These are phyloP conservation scores for Eupsittula cactorum DNA, from an alignment of 2,113 vertebrate species.

Conservation along the genomic window DNA sequence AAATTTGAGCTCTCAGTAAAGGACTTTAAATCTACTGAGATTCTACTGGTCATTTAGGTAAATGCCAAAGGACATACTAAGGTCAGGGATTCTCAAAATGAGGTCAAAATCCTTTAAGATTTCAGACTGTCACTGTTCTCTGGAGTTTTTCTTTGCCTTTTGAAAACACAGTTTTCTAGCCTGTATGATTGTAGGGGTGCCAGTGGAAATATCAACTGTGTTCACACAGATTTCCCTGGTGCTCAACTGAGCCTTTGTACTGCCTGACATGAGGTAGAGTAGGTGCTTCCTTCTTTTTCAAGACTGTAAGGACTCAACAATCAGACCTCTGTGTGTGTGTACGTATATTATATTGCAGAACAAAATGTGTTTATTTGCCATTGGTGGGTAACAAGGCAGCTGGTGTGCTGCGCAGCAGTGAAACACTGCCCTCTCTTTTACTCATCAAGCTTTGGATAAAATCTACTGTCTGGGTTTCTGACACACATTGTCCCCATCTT, in stretches of 20 bases:
- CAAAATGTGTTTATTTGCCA: not conserved
- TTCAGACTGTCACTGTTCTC: not conserved
- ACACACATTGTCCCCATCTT: not conserved
- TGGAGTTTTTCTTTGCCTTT: not conserved
- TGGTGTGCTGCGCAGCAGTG: not conserved
- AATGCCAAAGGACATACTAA: not conserved
- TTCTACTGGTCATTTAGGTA: not conserved
- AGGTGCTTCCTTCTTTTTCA: not conserved
- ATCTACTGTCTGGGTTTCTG: not conserved
- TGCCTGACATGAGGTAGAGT: not conserved
- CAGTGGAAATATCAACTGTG: fast-evolving
- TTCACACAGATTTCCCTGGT: not conserved
- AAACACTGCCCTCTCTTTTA: not conserved
- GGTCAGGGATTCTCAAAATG: not conserved
- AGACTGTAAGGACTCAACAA: fast-evolving
- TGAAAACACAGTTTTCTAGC: not conserved
- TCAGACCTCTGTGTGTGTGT: not conserved
- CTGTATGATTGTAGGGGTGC: not conserved
- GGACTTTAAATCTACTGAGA: not conserved
- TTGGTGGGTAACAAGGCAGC: too few relatives aligned
- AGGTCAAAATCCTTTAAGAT: not conserved
- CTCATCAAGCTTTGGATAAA: not conserved
- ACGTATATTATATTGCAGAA: not conserved
- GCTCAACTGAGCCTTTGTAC: not conserved
- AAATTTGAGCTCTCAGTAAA: not conserved